phyloP scores from a whole-genome alignment of 1,140 invertebrate species.

The Tetramorium parvispinum region DNA sequence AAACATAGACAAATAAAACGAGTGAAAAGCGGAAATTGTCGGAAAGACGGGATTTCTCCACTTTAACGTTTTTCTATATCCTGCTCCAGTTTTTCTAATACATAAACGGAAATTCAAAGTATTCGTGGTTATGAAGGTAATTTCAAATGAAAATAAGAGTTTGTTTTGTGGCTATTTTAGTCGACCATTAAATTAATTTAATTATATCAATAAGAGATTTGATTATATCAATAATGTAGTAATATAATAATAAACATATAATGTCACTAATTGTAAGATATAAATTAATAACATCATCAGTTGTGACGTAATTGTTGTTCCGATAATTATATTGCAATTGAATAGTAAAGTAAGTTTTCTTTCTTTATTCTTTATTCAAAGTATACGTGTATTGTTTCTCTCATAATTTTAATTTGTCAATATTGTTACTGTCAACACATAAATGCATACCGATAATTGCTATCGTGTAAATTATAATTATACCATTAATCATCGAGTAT shows the following conservation, averaged over 20 bases:
- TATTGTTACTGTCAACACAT: neutral
- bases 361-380: neutral
- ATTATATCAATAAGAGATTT: neutral
- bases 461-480: neutral
- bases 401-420: neutral
- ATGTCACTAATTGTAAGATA: neutral
- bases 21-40: neutral
- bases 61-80: neutral
- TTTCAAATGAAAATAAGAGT: neutral
- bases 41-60: neutral
- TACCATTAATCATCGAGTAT: neutral
- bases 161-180: neutral
- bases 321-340: neutral
- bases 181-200: neutral
- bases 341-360: neutral
- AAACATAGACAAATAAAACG: neutral
- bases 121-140: neutral
- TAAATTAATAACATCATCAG: neutral
- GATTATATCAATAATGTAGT: neutral
- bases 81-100: neutral
- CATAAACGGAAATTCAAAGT: neutral
- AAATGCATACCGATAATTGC: neutral
- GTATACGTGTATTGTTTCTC: neutral
- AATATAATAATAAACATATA: neutral
- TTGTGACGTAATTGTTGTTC: neutral